Evolutionary conservation across 2,113 vertebrate species (phyloP), one percentile per base, ranked within the genome.

Genomic region (Lasiurus cinereus): DNA sequence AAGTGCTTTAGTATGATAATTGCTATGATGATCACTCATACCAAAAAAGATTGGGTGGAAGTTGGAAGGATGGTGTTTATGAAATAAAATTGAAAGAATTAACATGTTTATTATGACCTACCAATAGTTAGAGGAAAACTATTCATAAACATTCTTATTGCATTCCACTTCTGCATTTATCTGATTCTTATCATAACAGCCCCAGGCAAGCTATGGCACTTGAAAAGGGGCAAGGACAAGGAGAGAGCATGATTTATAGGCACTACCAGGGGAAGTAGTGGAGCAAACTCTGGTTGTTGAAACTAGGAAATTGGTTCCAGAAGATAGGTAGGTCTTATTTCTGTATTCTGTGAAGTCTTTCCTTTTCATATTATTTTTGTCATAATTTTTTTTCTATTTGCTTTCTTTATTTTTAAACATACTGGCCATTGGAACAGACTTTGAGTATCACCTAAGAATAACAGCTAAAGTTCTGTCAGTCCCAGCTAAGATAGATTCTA

Each of bases 111-210:
- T 91, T 59, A 83, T 91, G 50, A 86, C n/a, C 66, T 82, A 90
- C 72, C 10, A 93, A 64, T 50, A 50, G 48, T 72, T 83, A 16
- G 13, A 31, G 31, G 39, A 22, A 27, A 59, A 69, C 48, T 91
- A 29, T 79, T 36, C 72, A 79, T 88, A 33, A 95, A 16, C 54
- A 93, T 84, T 95, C 31, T 83, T 70, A 93, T 62, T 90, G 36
- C 27, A 56, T 94, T 74, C 18, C 31, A 31, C 72, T 91, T 87
- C 39, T 91, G 48, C 15, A 8, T 91, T 24, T 80, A 59, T 94
- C 33, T 95, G 31, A 87, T 78, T 69, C 87, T 95, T 94, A 54
- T 90, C 87, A 93, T 78, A 96, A 93, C 31, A 95, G 64, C 80
- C 36, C 48, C 33, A 91, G 83, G 89, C 59, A 94, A 87, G 56